A percentile compares a stretch with the other conserved stretches of the same genome.
These are phyloP conservation scores for Physella acuta DNA, from an alignment of 1,140 invertebrate species.

Conservation along the genomic window DNA sequence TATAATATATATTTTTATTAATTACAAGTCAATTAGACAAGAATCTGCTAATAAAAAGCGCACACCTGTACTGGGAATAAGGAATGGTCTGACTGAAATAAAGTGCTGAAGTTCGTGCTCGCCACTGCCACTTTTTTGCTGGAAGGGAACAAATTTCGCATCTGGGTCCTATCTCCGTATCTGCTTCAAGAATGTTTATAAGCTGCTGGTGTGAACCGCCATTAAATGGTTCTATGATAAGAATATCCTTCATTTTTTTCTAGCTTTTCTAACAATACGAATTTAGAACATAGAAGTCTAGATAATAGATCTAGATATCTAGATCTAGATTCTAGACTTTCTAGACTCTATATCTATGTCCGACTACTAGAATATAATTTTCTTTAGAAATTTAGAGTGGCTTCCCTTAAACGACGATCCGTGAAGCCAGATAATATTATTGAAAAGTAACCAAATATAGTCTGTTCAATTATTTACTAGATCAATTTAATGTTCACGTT, in stretches of 20 bases:
- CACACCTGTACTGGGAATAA: conserved; percentile 10
- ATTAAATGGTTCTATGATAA: conserved; percentile 70
- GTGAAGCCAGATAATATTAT: too few relatives aligned
- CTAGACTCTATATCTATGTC: neutral
- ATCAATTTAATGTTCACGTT: too few relatives aligned
- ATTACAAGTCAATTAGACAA: too few relatives aligned
- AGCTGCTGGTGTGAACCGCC: conserved; percentile 74
- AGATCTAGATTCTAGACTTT: neutral
- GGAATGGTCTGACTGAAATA: conserved; percentile 69
- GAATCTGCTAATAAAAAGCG: too few relatives aligned
- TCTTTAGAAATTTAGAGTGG: too few relatives aligned
- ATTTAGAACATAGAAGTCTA: neutral
- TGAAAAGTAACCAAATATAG: too few relatives aligned
- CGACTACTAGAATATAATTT: neutral
- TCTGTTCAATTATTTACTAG: too few relatives aligned
- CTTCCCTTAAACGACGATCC: too few relatives aligned
- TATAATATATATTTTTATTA: too few relatives aligned
- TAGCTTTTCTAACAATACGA: too few relatives aligned
- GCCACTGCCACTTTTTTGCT: conserved; percentile 80
- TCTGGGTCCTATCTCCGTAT: conserved; percentile 37
- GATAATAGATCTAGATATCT: neutral
- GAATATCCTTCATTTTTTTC: conserved; percentile 26
- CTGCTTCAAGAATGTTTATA: conserved; percentile 60
- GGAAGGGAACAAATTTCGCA: conserved; percentile 61
- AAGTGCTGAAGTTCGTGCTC: conserved; percentile 70